Conservation (phyloP, 2,888 invertebrate species). For the Papilio protenor region DNA sequence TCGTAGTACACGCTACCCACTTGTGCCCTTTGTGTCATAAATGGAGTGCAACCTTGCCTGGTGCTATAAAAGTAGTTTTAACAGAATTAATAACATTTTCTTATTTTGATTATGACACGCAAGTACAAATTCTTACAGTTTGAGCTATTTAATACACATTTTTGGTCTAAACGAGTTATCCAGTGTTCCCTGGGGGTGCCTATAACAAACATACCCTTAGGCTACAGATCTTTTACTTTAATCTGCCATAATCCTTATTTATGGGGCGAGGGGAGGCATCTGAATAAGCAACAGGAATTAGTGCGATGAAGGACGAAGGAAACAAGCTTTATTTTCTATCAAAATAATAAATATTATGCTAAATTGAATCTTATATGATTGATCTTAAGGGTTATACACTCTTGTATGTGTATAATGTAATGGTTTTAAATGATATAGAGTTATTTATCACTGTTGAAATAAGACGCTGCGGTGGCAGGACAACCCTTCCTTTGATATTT, state of each 20-base stretch:
- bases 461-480: slow-evolving; percentile 55
- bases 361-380: slow-evolving; percentile 38
- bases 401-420: slow-evolving; percentile 7
- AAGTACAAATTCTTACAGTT: too few relatives aligned
- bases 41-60: neutral
- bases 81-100: neutral
- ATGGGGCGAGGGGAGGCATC: slow-evolving; percentile 65
- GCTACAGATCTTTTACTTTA: slow-evolving; percentile 55
- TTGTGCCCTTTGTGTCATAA: slow-evolving; percentile 47
- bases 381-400: slow-evolving; percentile 11
- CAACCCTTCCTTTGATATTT: slow-evolving; percentile 52
- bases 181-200: slow-evolving; percentile 10
- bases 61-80: neutral
- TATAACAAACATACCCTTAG: slow-evolving; percentile 38
- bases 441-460: slow-evolving; percentile 62
- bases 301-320: slow-evolving; percentile 55
- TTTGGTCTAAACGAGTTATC: slow-evolving; percentile 31
- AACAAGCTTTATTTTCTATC: slow-evolving; percentile 20
- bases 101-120: neutral
- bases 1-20: slow-evolving; percentile 51
- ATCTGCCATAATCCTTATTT: slow-evolving; percentile 70
- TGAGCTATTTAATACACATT: slow-evolving; percentile 8
- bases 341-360: neutral
- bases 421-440: slow-evolving; percentile 44
- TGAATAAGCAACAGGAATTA: slow-evolving; percentile 71